Evolutionary conservation across 2,888 invertebrate species (phyloP).

Genomic region (Cryptops parisi): DNA sequence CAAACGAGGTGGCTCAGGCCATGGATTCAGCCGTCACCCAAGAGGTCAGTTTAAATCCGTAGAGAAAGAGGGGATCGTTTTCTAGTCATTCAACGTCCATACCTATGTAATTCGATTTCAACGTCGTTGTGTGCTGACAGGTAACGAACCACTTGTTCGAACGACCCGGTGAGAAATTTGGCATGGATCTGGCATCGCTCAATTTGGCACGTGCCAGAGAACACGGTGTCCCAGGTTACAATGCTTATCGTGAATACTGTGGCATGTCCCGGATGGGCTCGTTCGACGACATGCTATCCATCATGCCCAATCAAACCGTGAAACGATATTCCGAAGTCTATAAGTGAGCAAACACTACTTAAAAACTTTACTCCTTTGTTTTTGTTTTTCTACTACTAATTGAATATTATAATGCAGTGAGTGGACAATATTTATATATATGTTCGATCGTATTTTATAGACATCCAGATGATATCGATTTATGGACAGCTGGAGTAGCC

Average conservation of each 20-base stretch:
- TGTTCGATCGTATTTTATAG: too few species aligned
- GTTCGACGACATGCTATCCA: conserved; percentile 24
- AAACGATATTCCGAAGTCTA: conserved; percentile 23
- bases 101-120: neutral
- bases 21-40: conserved; percentile 36
- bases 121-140: conserved; percentile 12
- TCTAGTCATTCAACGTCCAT: neutral
- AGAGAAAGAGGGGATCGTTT: too few species aligned
- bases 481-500: conserved; percentile 89
- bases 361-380: neutral
- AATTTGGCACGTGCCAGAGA: conserved; percentile 25
- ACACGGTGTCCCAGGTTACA: conserved; percentile 27
- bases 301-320: conserved; percentile 24
- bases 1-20: conserved; percentile 35
- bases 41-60: conserved; percentile 22
- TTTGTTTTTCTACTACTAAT: too few species aligned
- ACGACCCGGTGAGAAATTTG: conserved; percentile 24
- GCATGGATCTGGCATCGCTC: conserved; percentile 24
- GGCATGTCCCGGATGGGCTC: conserved; percentile 24
- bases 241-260: conserved; percentile 28
- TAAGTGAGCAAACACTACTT: too few species aligned
- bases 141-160: conserved; percentile 26
- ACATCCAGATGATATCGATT: conserved; percentile 78
- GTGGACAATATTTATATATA: neutral
- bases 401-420: conserved; percentile 5